Percentiles rank a stretch among this genome's conserved stretches.
These are phyloP conservation scores for Amaurobius ferox DNA, from an alignment of 2,888 invertebrate species.

Conservation along the genomic window DNA sequence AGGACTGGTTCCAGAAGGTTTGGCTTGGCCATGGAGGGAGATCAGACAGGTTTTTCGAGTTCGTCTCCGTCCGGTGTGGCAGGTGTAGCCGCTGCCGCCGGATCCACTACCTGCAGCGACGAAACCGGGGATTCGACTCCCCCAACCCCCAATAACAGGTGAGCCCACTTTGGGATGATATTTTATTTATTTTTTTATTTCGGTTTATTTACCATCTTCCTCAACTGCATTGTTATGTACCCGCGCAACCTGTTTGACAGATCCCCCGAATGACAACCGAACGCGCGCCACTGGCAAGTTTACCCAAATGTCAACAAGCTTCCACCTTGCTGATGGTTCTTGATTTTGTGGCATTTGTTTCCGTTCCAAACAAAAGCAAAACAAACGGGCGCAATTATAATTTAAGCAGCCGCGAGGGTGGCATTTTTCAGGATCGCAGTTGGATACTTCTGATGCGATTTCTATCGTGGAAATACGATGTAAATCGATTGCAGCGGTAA, in stretches of 20 bases:
- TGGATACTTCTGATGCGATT: no score
- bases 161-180: conserved; percentile 15
- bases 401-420: no score
- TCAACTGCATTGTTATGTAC: not conserved
- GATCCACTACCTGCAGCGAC: conserved; percentile 53
- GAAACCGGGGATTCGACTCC: conserved; percentile 46
- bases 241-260: not conserved
- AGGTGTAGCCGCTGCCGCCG: conserved; percentile 57
- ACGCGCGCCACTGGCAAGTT: not conserved
- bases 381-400: no score
- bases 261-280: not conserved
- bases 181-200: conserved; percentile 23
- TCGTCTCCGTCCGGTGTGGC: conserved; percentile 61
- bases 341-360: not conserved
- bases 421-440: no score
- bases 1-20: conserved; percentile 60
- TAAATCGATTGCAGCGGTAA: no score
- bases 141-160: conserved; percentile 65
- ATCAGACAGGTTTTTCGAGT: conserved; percentile 71
- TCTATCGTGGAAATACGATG: no score
- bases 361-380: no score
- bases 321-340: not conserved
- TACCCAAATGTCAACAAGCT: not conserved
- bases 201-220: conserved; percentile 13
- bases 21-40: conserved; percentile 53